Conservation (phyloP, 2,888 invertebrate genomes). For the Morpho achilles region DNA sequence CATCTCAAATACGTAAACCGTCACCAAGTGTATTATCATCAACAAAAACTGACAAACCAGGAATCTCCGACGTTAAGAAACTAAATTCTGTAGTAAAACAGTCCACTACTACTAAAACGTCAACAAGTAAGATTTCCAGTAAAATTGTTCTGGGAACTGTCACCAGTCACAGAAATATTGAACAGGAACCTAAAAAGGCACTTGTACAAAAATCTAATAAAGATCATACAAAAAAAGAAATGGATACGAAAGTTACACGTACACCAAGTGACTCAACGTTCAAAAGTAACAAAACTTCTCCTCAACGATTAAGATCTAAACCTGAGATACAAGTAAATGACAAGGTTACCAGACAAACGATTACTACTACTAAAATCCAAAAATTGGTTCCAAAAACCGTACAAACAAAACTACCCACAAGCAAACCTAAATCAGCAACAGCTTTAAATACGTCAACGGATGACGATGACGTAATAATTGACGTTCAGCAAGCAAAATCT, state of each 20-base stretch:
- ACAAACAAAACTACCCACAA: conserved; percentile 52
- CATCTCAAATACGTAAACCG: conserved; percentile 48
- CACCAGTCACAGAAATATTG: conserved; percentile 33
- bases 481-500: conserved; percentile 85
- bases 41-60: conserved; percentile 48
- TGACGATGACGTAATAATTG: conserved; percentile 82
- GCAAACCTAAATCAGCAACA: conserved; percentile 70
- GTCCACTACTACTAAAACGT: conserved; percentile 43
- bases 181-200: conserved; percentile 50
- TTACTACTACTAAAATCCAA: conserved; percentile 37
- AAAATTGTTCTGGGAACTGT: conserved; percentile 38
- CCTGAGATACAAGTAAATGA: conserved; percentile 72
- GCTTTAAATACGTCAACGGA: conserved; percentile 71
- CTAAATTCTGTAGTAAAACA: conserved; percentile 42
- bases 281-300: conserved; percentile 64
- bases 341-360: conserved; percentile 43
- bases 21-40: conserved; percentile 41
- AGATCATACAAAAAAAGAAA: conserved; percentile 58
- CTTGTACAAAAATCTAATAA: conserved; percentile 54
- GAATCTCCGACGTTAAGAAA: conserved; percentile 49
- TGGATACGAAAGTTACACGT: conserved; percentile 69
- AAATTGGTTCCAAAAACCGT: conserved; percentile 47
- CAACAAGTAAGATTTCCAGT: conserved; percentile 39
- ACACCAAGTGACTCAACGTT: conserved; percentile 79
- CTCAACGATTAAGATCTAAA: conserved; percentile 68